phyloP scores from a whole-genome alignment of 2,113 vertebrate species.

The Corythoichthys haematopterus region DNA sequence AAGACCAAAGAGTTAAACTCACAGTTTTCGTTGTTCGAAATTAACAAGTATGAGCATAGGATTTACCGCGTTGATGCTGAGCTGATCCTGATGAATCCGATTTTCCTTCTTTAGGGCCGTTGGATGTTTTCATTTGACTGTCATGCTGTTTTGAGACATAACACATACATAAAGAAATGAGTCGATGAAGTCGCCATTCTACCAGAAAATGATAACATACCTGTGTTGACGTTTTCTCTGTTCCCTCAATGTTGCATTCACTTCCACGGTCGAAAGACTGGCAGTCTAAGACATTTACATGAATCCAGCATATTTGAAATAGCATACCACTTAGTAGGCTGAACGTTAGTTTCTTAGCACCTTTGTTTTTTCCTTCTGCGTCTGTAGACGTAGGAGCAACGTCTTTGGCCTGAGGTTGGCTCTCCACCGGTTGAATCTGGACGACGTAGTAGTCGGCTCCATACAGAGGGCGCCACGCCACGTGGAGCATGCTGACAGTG shows the following conservation, averaged over 20 bases:
- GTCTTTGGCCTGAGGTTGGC: background rate
- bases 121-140: constrained; percentile 9
- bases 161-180: constrained; percentile 6
- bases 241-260: constrained; percentile 11
- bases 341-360: background rate
- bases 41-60: background rate
- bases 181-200: background rate
- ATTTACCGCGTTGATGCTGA: background rate
- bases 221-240: constrained; percentile 24
- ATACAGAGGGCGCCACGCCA: constrained; percentile 92
- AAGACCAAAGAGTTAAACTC: background rate
- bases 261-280: constrained; percentile 15
- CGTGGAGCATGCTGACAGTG: constrained; percentile 88
- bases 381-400: constrained; percentile 2
- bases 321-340: background rate
- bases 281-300: constrained; percentile 12
- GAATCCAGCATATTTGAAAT: background rate
- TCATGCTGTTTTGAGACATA: constrained; percentile 11
- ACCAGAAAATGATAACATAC: constrained; percentile 6
- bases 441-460: constrained; percentile 89
- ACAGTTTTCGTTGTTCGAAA: background rate
- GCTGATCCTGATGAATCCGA: background rate
- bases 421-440: constrained; percentile 76
- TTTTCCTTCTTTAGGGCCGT: constrained; percentile 2
- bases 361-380: background rate